phyloP scores from a whole-genome alignment of 2,113 vertebrate genomes.

The Syngnathus floridae region DNA sequence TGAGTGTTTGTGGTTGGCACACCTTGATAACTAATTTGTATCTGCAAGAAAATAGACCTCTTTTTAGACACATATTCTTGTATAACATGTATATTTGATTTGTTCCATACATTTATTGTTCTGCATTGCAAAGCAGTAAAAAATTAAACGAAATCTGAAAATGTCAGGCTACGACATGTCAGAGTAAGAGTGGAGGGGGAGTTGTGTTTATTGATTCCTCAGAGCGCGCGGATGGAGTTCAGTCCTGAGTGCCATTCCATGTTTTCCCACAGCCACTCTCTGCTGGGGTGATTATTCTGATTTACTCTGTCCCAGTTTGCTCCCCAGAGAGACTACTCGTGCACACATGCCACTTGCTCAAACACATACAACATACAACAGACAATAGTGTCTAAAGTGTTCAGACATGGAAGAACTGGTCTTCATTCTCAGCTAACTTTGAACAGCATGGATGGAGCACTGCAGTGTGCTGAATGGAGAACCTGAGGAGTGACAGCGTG shows the following conservation, averaged over 20 bases:
- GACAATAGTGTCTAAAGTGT: constrained; percentile 19
- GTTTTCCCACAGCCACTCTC: constrained; percentile 49
- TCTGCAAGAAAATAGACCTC: neutral
- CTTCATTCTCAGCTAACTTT: constrained; percentile 10
- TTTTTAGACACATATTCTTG: neutral
- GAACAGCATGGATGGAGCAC: constrained; percentile 18
- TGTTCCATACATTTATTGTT: neutral
- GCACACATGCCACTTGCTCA: constrained; percentile 18
- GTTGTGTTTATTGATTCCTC: neutral
- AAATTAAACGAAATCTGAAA: neutral
- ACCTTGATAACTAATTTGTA: neutral
- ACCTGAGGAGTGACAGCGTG: constrained; percentile 15
- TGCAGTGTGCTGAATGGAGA: constrained; percentile 30
- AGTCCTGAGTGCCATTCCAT: constrained; percentile 41
- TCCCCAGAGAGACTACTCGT: constrained; percentile 36
- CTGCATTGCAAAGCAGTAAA: neutral
- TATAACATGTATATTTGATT: neutral
- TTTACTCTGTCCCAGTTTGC: constrained; percentile 42
- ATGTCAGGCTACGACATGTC: neutral
- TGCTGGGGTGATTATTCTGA: constrained; percentile 57
- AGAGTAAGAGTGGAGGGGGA: neutral
- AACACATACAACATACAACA: constrained; percentile 21
- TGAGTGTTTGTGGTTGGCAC: neutral
- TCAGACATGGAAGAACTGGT: constrained; percentile 27
- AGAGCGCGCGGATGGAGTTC: neutral